Evolutionary conservation across 1,140 invertebrate genomes (phyloP), one percentile per base, ranked within the genome.

Genomic region (Chymomyza costata): DNA sequence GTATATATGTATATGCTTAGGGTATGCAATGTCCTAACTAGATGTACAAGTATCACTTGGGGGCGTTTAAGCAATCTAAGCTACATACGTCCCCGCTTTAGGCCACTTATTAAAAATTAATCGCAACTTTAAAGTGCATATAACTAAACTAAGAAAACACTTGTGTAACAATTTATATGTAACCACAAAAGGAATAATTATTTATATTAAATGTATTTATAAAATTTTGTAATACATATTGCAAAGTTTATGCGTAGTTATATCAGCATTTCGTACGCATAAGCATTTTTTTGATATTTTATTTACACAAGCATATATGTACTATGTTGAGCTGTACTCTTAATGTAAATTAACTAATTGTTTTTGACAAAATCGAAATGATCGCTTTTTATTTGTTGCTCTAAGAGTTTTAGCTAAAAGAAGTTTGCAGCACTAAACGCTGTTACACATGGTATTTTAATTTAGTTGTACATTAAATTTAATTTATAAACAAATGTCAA

Each of bases 21-120:
- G 35, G 35, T 50, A 43, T 49, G 38, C 17, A 41, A 35, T 54
- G 38, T 44, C 47, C 38, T 32, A 47, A 8, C 21, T 25, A 25
- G 8, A 3, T 34, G 8, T 34, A 34, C 32, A 8, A 10, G 3
- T 14, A 34, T n/a, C 32, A 30, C 18, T 7, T 13, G 30, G 28
- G 30, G 39, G 35, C 37, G 18, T 11, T n/a, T n/a, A 34, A 34
- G n/a, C n/a, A n/a, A n/a, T n/a, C n/a, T n/a, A n/a, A 43, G 44
- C 46, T 39, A 47, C 37, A 19, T 39, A 47, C 37, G 17, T 43
- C 30, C 51, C 11, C 6, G 40, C 52, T 67, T 73, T 49, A 49
- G 63, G 68, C 54, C 50, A 70, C 56, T 65, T 70, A 71, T 71
- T 53, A 41, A 46, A 65, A 70, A 70, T 69, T 68, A 41, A 43